Base-by-base conservation (phyloP, 2,888 invertebrate species). In the Tethea ocularis region DNA sequence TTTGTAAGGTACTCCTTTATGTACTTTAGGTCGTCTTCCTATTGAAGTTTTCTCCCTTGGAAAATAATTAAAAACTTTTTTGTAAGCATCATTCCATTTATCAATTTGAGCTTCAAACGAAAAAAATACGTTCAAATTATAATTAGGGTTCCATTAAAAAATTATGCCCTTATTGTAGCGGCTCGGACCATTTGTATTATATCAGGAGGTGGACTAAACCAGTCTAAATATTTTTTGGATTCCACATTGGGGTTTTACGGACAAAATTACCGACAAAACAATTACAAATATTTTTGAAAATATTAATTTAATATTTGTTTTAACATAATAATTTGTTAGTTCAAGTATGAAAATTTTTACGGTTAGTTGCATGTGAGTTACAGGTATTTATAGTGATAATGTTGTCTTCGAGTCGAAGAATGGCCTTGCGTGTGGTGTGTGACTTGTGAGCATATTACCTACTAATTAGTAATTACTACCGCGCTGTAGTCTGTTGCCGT, bases 291-390 rank as follows among this genome's bases (percentile, higher is more conserved):
- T 58, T 17, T 23, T n/a, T 8, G 1, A n/a, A n/a, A 41, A 41
- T 11, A 29, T 17, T 53, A 29, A 53, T 26, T 29, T 52, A 52
- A 23, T 52, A 52, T 24, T 24, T 29, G 6, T 58, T 52, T 52
- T 46, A 59, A 61, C 60, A 59, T 56, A 38, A 56, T 56, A 59
- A 59, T 59, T n/a, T 41, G 17, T 51, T 56, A 24, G 23, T 41
- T 36, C 15, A 41, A 36, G 51, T 66, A 63, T 62, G 63, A 64
- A 64, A 63, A 65, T 62, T 67, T 67, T 67, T 57, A 71, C 62
- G 62, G 66, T 51, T 59, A 57, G 56, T 57, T 62, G 64, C 68
- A 68, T 69, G 71, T 58, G 65, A 68, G 60, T 61, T 17, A 7
- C 6, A 38, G 29, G 23, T 57, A 36, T 33, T 13, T 58, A n/a